phyloP scores from a whole-genome alignment of 1,140 invertebrate genomes.

The Papilio aristodemus region DNA sequence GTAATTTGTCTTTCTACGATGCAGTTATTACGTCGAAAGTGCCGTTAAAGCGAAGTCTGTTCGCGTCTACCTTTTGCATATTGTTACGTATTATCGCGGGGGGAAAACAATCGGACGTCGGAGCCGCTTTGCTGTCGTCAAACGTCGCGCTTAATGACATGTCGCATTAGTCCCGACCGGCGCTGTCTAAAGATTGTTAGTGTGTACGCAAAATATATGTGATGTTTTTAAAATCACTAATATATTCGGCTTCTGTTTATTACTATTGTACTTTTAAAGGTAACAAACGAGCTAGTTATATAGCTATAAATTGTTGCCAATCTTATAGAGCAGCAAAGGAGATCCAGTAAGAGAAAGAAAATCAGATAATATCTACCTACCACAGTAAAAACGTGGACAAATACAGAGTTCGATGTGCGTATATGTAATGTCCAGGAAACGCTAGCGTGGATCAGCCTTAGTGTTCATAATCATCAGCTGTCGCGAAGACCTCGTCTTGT shows the following conservation, averaged over 20 bases:
- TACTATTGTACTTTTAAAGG: too few species aligned
- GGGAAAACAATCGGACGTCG: slow-evolving; percentile 48
- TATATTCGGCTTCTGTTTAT: too few species aligned
- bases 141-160: slow-evolving; percentile 41
- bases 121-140: slow-evolving; percentile 40
- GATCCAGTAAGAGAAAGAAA: too few species aligned
- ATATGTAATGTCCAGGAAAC: neutral
- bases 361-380: too few species aligned
- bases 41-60: slow-evolving; percentile 19
- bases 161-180: slow-evolving; percentile 38
- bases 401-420: too few species aligned
- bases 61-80: slow-evolving; percentile 47
- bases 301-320: too few species aligned
- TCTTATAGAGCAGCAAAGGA: too few species aligned
- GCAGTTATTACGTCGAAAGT: slow-evolving; percentile 34
- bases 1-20: slow-evolving; percentile 23
- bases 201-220: neutral
- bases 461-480: neutral
- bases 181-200: neutral
- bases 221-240: slow-evolving; percentile 5
- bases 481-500: slow-evolving; percentile 47
- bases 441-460: slow-evolving; percentile 12
- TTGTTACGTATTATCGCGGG: slow-evolving; percentile 44
- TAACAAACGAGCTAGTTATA: too few species aligned
- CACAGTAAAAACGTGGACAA: too few species aligned